Evolutionary conservation across 2,113 vertebrate genomes (phyloP).

Genomic region (Elachura formosa): DNA sequence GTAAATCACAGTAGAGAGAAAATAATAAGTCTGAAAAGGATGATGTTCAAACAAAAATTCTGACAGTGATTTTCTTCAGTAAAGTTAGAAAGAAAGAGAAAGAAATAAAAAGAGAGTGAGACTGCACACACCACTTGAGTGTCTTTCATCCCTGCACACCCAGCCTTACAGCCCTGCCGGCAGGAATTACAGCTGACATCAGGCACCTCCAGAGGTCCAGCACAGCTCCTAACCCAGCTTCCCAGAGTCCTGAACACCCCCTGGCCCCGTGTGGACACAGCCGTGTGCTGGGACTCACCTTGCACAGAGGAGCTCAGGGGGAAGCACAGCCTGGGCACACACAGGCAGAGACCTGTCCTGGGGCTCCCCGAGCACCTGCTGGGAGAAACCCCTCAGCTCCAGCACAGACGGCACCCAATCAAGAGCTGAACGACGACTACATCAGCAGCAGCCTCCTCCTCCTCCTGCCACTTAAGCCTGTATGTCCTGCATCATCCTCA

Average conservation of each 20-base stretch:
- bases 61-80: background rate
- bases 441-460: background rate
- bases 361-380: background rate
- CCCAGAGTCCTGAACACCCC: fast-evolving
- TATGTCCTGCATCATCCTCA: fast-evolving
- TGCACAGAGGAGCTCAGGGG: fast-evolving
- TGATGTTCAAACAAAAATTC: background rate
- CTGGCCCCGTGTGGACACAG: fast-evolving
- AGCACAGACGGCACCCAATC: fast-evolving
- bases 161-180: background rate
- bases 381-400: background rate
- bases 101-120: background rate
- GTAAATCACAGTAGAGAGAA: background rate
- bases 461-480: background rate
- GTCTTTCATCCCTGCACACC: background rate
- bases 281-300: background rate
- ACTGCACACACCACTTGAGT: fast-evolving
- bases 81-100: background rate
- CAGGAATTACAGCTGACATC: background rate
- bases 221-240: background rate
- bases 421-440: fast-evolving
- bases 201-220: background rate
- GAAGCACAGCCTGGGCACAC: background rate
- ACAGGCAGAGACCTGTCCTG: background rate
- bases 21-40: conserved; percentile 2